Evolutionary conservation across 2,113 vertebrate species (phyloP).

Genomic region (Indicator indicator): DNA sequence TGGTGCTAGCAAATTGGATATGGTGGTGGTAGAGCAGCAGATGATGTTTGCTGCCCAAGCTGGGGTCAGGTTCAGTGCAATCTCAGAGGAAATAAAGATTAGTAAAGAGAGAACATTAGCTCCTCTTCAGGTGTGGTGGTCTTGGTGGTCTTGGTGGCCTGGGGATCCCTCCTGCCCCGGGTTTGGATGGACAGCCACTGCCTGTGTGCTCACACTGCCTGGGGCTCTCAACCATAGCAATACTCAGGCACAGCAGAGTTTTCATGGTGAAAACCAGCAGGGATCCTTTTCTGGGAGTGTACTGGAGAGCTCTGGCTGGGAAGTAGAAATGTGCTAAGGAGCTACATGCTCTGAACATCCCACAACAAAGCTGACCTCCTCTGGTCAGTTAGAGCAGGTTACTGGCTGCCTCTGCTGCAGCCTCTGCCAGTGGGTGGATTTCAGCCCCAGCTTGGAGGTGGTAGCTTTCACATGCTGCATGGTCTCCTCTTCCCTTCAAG

Average conservation of each 20-base stretch:
- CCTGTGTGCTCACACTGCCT: accelerated
- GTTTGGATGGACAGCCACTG: not conserved
- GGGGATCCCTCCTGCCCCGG: not conserved
- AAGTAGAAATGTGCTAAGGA: not conserved
- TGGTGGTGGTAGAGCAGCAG: not conserved
- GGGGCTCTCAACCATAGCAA: not conserved
- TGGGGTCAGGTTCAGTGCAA: not conserved
- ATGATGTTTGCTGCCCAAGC: not conserved
- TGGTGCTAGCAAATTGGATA: not conserved
- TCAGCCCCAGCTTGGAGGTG: not conserved
- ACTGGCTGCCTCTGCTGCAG: not conserved
- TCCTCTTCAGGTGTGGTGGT: not conserved
- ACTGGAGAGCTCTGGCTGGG: not conserved
- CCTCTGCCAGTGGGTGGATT: not conserved
- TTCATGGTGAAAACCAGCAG: not conserved
- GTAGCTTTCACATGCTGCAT: not conserved
- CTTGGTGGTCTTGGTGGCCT: not conserved
- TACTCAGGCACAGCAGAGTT: not conserved
- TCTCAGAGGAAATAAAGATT: not conserved
- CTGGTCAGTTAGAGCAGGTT: not conserved
- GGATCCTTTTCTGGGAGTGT: not conserved
- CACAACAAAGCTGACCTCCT: not conserved
- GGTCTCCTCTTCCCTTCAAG: accelerated
- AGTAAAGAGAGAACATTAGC: not conserved
- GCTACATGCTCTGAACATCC: not conserved